Evolutionary conservation across 2,888 invertebrate genomes (phyloP).

Genomic region (Clunio marinus): DNA sequence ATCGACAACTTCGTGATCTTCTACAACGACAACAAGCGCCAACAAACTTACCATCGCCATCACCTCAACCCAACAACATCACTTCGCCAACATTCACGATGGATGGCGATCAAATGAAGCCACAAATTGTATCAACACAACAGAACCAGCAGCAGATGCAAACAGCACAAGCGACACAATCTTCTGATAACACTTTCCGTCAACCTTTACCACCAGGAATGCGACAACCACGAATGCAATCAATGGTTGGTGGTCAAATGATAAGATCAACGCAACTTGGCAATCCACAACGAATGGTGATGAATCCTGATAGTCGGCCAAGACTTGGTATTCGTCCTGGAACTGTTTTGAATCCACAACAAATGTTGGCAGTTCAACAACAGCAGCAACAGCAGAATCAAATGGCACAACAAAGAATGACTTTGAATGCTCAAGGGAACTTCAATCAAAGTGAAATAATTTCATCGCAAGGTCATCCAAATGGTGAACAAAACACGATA

Average conservation of each 20-base stretch:
- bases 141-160: conserved; percentile 44
- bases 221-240: conserved; percentile 47
- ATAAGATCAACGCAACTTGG: conserved; percentile 37
- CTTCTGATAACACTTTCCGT: conserved; percentile 61
- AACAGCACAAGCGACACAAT: conserved; percentile 39
- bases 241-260: conserved; percentile 37
- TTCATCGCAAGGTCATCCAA: conserved; percentile 10
- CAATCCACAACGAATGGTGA: conserved; percentile 40
- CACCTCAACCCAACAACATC: conserved; percentile 39
- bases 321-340: conserved; percentile 45
- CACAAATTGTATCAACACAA: not conserved
- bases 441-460: not conserved
- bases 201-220: conserved; percentile 64
- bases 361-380: conserved; percentile 40
- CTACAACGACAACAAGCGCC: conserved; percentile 68
- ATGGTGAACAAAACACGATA: conserved; percentile 12
- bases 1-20: conserved; percentile 74
- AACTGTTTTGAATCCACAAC: conserved; percentile 40
- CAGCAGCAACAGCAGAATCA: conserved; percentile 39
- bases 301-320: conserved; percentile 44
- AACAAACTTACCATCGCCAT: conserved; percentile 40
- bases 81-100: conserved; percentile 28
- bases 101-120: conserved; percentile 26
- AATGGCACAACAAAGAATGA: conserved; percentile 20
- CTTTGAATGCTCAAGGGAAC: not conserved